Conservation (phyloP, 2,888 invertebrate genomes). For the Tetheella fluctuosa region DNA sequence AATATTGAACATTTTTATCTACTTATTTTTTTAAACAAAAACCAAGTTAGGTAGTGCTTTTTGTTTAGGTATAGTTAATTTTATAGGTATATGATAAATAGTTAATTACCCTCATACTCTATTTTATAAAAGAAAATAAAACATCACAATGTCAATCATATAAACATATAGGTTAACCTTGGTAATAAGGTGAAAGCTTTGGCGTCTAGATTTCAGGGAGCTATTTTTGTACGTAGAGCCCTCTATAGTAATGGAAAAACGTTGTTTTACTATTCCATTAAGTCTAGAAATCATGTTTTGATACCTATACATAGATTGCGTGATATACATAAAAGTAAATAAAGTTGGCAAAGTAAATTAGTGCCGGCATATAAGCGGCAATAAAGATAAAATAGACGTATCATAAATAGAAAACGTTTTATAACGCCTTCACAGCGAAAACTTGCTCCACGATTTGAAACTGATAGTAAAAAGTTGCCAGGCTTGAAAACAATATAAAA, state of each 20-base stretch:
- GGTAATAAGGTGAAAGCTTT: neutral
- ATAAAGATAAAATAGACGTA: constrained; percentile 63
- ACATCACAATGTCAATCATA: too few species aligned
- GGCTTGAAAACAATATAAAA: constrained; percentile 29
- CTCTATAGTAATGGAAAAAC: neutral
- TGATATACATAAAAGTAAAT: constrained; percentile 48
- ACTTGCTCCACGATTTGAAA: constrained; percentile 49
- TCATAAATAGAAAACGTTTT: constrained; percentile 65
- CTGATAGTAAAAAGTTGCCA: constrained; percentile 55
- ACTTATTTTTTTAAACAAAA: neutral
- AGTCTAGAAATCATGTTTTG: constrained; percentile 24
- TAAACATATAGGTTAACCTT: neutral
- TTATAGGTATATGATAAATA: too few species aligned
- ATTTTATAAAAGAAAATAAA: too few species aligned
- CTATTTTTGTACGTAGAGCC: neutral
- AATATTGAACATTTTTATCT: constrained; percentile 37
- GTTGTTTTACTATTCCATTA: neutral
- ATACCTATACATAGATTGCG: constrained; percentile 51
- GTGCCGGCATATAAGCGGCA: constrained; percentile 53
- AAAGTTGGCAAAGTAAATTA: constrained; percentile 50
- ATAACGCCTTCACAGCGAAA: constrained; percentile 50
- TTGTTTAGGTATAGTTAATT: too few species aligned
- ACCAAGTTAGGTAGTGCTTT: too few species aligned
- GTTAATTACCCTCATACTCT: too few species aligned
- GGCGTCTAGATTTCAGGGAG: neutral